Evolutionary conservation across 2,113 vertebrate species (phyloP).

Genomic region (Nanger granti): DNA sequence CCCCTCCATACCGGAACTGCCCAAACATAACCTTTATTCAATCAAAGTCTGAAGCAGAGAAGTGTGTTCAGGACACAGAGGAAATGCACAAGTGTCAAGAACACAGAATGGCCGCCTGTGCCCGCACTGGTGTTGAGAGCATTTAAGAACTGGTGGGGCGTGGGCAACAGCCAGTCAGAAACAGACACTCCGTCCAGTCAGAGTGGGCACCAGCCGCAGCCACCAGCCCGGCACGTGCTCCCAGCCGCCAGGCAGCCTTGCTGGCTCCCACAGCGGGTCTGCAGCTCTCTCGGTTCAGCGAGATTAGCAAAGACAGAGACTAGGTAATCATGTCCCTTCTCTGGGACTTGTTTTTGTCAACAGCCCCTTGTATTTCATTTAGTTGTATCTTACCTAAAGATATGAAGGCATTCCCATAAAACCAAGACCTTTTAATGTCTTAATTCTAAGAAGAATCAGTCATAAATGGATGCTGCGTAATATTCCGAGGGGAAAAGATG

Average conservation of each 20-base stretch:
- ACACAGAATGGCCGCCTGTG: neutral
- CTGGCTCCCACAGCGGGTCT: neutral
- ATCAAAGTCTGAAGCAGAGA: neutral
- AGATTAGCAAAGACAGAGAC: neutral
- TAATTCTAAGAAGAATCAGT: neutral
- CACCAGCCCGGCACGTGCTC: slow-evolving; percentile 5
- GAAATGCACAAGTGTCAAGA: neutral
- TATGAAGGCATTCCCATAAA: neutral
- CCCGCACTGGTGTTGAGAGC: neutral
- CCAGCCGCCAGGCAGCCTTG: neutral
- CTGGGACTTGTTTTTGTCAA: neutral
- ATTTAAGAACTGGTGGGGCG: neutral
- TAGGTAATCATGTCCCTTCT: neutral
- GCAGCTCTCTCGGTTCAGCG: neutral
- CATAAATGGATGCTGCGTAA: neutral
- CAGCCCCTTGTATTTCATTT: neutral
- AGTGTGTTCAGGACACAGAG: neutral
- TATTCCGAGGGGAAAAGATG: neutral
- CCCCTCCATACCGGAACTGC: neutral
- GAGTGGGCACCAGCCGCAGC: neutral
- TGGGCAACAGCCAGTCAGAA: slow-evolving; percentile 41
- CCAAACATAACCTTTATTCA: neutral
- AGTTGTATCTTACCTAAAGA: neutral
- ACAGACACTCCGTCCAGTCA: slow-evolving; percentile 41
- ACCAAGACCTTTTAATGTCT: neutral